A percentile compares a stretch with the other conserved stretches of the same genome.
phyloP scores from a whole-genome alignment of 2,797 vertebrate genomes.

The Chloroceryle inda region DNA sequence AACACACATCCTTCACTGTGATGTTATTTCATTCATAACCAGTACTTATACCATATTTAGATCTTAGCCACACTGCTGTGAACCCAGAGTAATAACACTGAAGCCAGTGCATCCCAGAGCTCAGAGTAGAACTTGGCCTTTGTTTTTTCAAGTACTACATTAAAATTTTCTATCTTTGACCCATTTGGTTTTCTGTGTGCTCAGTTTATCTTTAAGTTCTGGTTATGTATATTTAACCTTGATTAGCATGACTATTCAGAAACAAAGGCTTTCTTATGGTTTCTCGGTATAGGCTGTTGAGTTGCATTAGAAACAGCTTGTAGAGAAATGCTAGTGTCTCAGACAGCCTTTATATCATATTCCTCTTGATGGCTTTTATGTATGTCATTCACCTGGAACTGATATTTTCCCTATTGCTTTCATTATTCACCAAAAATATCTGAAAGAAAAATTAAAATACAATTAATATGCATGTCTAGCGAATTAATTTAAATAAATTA shows the following conservation, averaged over 20 bases:
- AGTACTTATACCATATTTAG: neutral
- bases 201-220: neutral
- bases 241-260: neutral
- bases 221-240: neutral
- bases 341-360: neutral
- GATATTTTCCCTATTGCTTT: conserved; percentile 28
- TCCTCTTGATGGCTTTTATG: neutral
- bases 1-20: neutral
- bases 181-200: neutral
- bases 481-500: conserved; percentile 47
- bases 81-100: neutral
- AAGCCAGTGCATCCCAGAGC: neutral
- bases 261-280: neutral
- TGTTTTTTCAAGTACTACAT: neutral
- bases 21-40: neutral
- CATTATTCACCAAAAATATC: neutral
- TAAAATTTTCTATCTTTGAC: neutral
- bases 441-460: neutral
- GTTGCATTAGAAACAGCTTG: neutral
- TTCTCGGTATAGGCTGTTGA: neutral
- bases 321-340: neutral
- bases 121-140: neutral
- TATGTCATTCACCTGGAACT: conserved; percentile 14
- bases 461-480: conserved; percentile 27
- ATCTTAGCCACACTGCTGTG: neutral